Conservation (phyloP, 2,888 invertebrate genomes). For the Oxytorus armatus region DNA sequence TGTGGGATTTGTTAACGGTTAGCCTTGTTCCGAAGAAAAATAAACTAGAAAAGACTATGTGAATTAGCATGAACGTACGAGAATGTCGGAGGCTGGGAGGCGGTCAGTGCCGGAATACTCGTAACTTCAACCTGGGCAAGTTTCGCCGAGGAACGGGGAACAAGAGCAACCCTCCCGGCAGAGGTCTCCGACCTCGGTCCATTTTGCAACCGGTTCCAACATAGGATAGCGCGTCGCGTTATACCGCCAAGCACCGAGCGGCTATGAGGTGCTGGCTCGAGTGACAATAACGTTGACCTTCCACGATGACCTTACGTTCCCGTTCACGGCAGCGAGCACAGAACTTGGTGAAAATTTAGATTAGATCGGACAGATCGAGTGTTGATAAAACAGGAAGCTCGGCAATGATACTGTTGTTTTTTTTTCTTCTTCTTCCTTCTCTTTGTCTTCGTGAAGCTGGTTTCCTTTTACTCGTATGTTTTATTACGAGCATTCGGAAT, state of each 20-base stretch:
- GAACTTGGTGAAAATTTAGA: slow-evolving; percentile 55
- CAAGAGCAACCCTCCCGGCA: slow-evolving; percentile 62
- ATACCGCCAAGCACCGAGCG: slow-evolving; percentile 16
- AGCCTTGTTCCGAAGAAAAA: neutral
- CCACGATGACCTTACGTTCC: slow-evolving; percentile 39
- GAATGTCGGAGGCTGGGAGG: slow-evolving; percentile 34
- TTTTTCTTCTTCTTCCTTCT: no score
- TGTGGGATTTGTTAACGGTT: neutral
- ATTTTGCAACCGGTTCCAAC: slow-evolving; percentile 67
- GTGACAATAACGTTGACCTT: slow-evolving; percentile 63
- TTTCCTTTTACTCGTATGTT: slow-evolving; percentile 49
- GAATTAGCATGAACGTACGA: slow-evolving; percentile 50
- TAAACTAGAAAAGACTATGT: neutral
- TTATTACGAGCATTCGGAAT: slow-evolving; percentile 5
- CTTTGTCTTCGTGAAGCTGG: slow-evolving; percentile 37
- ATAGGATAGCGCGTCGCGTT: slow-evolving; percentile 31
- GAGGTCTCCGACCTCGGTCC: slow-evolving; percentile 66
- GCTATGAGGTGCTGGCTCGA: slow-evolving; percentile 57
- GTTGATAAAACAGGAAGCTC: slow-evolving; percentile 48
- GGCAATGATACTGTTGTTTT: slow-evolving; percentile 10
- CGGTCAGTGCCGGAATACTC: slow-evolving; percentile 26
- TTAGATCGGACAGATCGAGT: slow-evolving; percentile 58
- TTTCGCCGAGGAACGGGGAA: slow-evolving; percentile 47
- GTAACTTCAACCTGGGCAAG: slow-evolving; percentile 29
- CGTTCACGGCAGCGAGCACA: neutral